Evolutionary conservation across 2,113 vertebrate species (phyloP).

Genomic region (human): GRCh38 chr5:68275501-68276000

Average conservation of each 20-base stretch:
- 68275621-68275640: background rate
- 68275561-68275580: conserved; percentile 43
- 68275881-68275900: background rate
- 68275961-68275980: background rate
- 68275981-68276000: background rate
- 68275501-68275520: background rate
- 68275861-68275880: background rate
- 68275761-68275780: background rate
- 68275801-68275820: background rate
- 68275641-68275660: conserved; percentile 2
- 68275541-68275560: background rate
- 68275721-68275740: background rate
- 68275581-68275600: conserved; percentile 38
- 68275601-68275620: background rate
- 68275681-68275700: background rate
- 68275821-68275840: background rate
- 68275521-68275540: background rate
- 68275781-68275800: background rate
- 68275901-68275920: background rate
- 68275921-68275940: background rate
- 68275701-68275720: background rate
- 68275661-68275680: conserved; percentile 7
- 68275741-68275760: background rate
- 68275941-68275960: background rate
- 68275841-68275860: background rate